Percentiles rank a stretch among this genome's conserved stretches.
These are phyloP conservation scores for Catharus ustulatus DNA, from an alignment of 2,797 vertebrate species.

Conservation along the genomic window DNA sequence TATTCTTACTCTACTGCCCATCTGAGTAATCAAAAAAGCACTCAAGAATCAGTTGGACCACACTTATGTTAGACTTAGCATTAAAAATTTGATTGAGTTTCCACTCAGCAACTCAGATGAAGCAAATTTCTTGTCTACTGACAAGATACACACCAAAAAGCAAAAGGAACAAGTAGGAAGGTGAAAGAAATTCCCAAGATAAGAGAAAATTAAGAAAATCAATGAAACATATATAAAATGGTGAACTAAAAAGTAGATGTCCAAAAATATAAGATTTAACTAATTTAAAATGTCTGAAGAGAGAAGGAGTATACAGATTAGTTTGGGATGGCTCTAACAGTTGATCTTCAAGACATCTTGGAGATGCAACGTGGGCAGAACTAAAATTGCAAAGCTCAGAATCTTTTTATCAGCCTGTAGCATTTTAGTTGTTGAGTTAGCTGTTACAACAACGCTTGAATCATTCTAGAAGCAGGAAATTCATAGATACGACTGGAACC, in stretches of 20 bases:
- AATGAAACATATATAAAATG: not conserved
- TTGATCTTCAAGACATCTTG: not conserved
- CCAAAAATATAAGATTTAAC: not conserved
- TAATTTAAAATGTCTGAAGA: not conserved
- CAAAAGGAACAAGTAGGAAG: not conserved
- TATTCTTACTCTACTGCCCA: not conserved
- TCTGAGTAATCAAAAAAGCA: not conserved
- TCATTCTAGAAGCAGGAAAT: not conserved
- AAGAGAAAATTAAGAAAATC: not conserved
- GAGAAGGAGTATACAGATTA: not conserved
- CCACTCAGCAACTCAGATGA: not conserved
- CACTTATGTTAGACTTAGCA: not conserved
- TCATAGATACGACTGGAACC: constrained; percentile 22
- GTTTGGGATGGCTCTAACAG: not conserved
- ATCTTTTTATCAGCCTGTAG: not conserved
- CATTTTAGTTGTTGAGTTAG: not conserved
- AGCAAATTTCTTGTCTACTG: not conserved
- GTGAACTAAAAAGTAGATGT: not conserved
- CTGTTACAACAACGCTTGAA: not conserved
- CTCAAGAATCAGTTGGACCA: not conserved
- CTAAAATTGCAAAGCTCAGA: not conserved
- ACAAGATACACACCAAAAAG: not conserved
- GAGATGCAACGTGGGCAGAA: not conserved
- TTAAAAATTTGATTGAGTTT: not conserved
- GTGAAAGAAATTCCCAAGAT: not conserved